Evolutionary conservation across 2,113 vertebrate species (phyloP), one percentile per base, ranked within the genome.

Genomic region (Hiodon tergisus): DNA sequence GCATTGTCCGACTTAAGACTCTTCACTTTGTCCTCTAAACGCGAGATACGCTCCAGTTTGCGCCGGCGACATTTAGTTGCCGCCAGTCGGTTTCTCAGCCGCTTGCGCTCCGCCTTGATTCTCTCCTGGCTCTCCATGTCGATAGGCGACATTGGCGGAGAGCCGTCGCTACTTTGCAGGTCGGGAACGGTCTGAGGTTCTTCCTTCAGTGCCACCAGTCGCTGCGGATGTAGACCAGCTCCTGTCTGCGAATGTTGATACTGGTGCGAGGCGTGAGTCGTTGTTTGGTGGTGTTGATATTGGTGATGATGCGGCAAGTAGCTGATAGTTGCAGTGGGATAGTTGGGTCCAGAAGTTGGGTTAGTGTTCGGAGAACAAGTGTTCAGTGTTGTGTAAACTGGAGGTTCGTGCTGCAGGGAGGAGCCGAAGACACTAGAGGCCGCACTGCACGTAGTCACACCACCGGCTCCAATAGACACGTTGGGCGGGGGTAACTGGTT

Each of bases 11-110:
- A 88, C 77, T 97, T 96, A 71, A 98, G 85, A 0, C 88, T 87
- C 68, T 96, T 95, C 71, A 98, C 96, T 67, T 96, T 95, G 81
- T 98, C 95, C 87, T 97, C 95, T 85, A 97, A 83, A 0, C 96
- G 92, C 4, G 94, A 87, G 87, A 97, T 96, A 69, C 96, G 91
- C 88, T 98, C 96, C 88, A 98, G 91, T 68, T 97, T 97, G 84
- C 96, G 87, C 87, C 89, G 90, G 80, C 96, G 91, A 86, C 96
- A 97, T 78, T 97, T 97, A 67, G 94, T 96, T 50, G 95, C 96
- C 0, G 95, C 96, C 82, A 95, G 81, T 51, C 96, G 91, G 90
- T 96, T 97, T 81, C 96, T 83, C 83, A 95, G 87, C 81, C 92
- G 84, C 85, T 97, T 94, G 82, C 96, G 89, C 86, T 96, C 96